Conservation (phyloP, 2,888 invertebrate species). For the Melanargia galathea region DNA sequence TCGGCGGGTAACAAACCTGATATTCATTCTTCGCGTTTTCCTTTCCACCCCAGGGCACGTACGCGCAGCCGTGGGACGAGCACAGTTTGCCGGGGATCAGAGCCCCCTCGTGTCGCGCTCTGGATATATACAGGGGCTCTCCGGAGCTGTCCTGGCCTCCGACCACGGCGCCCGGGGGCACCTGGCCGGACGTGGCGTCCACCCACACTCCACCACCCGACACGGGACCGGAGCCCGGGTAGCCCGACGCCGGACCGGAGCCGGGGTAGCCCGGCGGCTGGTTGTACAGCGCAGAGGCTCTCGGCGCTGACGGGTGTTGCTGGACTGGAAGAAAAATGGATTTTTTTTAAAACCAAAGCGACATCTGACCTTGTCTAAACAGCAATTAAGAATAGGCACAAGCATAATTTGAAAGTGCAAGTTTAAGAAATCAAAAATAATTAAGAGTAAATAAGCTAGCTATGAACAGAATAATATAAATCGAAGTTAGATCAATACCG, state of each 20-base stretch:
- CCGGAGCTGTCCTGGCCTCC: constrained; percentile 83
- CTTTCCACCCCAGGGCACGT: constrained; percentile 91
- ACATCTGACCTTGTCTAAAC: neutral
- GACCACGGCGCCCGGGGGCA: constrained; percentile 87
- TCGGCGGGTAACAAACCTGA: constrained; percentile 79
- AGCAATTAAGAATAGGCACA: constrained; percentile 4
- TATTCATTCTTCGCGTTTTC: constrained; percentile 90
- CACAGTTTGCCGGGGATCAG: constrained; percentile 91
- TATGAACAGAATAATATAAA: no score
- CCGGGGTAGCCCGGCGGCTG: constrained; percentile 57
- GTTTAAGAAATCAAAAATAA: neutral
- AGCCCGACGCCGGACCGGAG: constrained; percentile 49
- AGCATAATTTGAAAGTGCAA: neutral
- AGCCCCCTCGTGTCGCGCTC: constrained; percentile 90
- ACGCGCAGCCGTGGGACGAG: constrained; percentile 89
- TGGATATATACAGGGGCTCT: constrained; percentile 85
- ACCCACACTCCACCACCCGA: constrained; percentile 81
- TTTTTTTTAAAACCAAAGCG: constrained; percentile 1
- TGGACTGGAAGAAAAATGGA: constrained; percentile 41
- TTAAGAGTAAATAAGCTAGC: neutral
- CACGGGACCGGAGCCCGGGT: constrained; percentile 40
- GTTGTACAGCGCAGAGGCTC: constrained; percentile 63
- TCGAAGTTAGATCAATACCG: no score
- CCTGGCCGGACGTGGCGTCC: constrained; percentile 81
- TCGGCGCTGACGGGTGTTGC: constrained; percentile 65